Base-by-base conservation (phyloP, 1,140 invertebrate species). In the Magallana angulata region DNA sequence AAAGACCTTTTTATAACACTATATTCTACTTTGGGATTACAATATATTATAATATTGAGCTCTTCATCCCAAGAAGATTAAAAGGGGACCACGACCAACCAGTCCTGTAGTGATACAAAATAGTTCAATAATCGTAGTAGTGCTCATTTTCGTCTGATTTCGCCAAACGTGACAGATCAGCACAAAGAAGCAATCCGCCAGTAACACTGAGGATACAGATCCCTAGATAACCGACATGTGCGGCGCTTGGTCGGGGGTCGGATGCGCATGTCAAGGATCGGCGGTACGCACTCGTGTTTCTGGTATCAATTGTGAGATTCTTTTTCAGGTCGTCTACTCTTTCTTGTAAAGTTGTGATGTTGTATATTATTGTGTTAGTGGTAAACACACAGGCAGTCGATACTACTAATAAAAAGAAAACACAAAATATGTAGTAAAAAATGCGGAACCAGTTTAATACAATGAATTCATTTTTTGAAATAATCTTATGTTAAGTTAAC, bases 281-380 rank as follows among this genome's bases (percentile, higher is more conserved):
- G 30, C 30, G n/a, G 60, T 87, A 59, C 16, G 60, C 7, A 18
- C 86, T 84, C 48, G 60, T 87, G 56, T 84, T 64, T 58, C 18
- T 71, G 16, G 1, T 71, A 57, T 71, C 82, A 6, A 84, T n/a
- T 3, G 71, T 86, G 8, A 86, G 76, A 24, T 86, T 58, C 9
- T 82, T 86, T 18, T 24, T 60, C 7, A 86, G 56, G 16, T 82
- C 58, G 24, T 62, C 80, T 8, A 86, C 36, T 58, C 57, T 86
- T 24, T 71, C 60, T 36, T 86, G 56, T 11, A 86, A 56, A 12
- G 68, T 68, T 36, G 84, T 62, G 16, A 68, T 68, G 60, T 85
- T 85, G 11, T 76, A 76, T 14, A 76, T 1, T 48, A 48, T 48
- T 48, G 36, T 76, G 24, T 9, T 18, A 30, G 12, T 3, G 68